phyloP scores from a whole-genome alignment of 2,113 vertebrate genomes.

The Vulpes lagopus region DNA sequence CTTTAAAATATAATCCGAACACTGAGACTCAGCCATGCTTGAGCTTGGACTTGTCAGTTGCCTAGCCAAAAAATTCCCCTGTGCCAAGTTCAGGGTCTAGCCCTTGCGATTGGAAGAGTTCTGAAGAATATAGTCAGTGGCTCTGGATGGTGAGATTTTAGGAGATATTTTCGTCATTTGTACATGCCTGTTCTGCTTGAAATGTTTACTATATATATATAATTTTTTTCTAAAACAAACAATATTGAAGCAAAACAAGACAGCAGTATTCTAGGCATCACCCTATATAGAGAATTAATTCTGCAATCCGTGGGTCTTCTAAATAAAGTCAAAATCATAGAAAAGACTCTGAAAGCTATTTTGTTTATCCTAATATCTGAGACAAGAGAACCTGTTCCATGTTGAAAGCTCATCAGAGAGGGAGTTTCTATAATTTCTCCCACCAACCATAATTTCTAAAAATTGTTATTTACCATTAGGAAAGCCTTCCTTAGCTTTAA shows the following conservation, averaged over 20 bases:
- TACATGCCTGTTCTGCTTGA: background rate
- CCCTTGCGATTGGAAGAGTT: background rate
- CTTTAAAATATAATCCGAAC: background rate
- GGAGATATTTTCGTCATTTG: background rate
- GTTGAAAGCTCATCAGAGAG: background rate
- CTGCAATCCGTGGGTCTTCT: background rate
- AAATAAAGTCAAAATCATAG: background rate
- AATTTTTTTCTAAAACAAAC: background rate
- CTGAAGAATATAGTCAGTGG: background rate
- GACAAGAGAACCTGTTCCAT: background rate
- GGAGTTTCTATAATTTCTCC: background rate
- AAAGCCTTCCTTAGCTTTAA: background rate
- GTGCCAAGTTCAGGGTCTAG: background rate
- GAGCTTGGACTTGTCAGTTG: background rate
- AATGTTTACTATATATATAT: background rate
- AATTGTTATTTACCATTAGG: background rate
- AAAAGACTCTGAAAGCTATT: background rate
- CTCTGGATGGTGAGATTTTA: background rate
- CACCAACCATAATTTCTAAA: background rate
- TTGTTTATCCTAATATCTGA: background rate
- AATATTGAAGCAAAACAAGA: slow-evolving; percentile 33
- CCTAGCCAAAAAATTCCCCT: background rate
- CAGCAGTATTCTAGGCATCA: background rate
- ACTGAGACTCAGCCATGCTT: background rate
- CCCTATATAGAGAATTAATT: background rate